Evolutionary conservation across 2,797 vertebrate species (phyloP).

Genomic region (Sternotherus odoratus): DNA sequence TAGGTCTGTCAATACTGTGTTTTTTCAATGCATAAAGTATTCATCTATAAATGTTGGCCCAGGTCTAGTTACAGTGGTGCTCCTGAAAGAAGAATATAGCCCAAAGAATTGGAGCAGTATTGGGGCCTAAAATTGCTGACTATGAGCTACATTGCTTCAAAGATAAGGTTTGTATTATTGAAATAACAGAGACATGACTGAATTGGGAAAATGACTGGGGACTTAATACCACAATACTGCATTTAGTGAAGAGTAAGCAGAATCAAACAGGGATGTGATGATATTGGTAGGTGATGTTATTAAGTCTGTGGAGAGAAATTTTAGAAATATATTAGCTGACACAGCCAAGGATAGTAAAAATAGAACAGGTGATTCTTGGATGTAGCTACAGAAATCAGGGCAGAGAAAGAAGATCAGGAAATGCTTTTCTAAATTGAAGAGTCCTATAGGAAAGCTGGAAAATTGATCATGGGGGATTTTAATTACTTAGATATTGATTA

Average conservation of each 20-base stretch:
- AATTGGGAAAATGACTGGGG: constrained; percentile 35
- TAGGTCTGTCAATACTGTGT: not conserved
- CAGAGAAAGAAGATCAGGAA: constrained; percentile 23
- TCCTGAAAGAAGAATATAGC: not conserved
- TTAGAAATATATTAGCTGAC: constrained; percentile 29
- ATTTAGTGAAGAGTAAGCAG: constrained; percentile 63
- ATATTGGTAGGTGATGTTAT: constrained; percentile 34
- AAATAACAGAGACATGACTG: constrained; percentile 22
- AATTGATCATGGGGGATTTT: constrained; percentile 55
- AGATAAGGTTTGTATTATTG: constrained; percentile 25
- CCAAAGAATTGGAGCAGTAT: not conserved
- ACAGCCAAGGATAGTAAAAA: constrained; percentile 8
- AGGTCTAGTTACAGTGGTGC: not conserved
- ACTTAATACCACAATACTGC: constrained; percentile 11
- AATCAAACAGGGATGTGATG: constrained; percentile 20
- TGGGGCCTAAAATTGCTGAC: not conserved
- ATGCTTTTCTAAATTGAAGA: constrained; percentile 21
- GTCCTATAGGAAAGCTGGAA: constrained; percentile 27
- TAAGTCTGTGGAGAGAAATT: constrained; percentile 48
- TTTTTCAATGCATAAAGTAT: not conserved
- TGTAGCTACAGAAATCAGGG: not conserved
- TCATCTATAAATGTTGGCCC: not conserved
- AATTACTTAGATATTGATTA: constrained; percentile 56
- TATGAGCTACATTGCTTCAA: constrained; percentile 10
- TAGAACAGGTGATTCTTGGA: constrained; percentile 34